Evolutionary conservation across 2,113 vertebrate genomes (phyloP).

Genomic region (Sinocyclocheilus grahami): DNA sequence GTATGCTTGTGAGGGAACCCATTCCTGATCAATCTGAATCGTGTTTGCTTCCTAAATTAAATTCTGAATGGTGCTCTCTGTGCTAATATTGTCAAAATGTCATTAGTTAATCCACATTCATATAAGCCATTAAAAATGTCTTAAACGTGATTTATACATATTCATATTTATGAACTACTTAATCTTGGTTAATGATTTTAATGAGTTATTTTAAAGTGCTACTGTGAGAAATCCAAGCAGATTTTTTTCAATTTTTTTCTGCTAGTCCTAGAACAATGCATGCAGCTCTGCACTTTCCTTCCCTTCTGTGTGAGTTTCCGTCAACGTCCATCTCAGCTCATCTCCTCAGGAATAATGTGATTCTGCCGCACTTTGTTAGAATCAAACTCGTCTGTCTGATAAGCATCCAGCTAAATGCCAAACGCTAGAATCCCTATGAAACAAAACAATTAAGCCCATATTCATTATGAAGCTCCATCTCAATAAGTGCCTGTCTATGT

Average conservation of each 20-base stretch:
- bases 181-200: neutral
- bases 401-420: slow-evolving; percentile 2
- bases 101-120: neutral
- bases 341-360: slow-evolving; percentile 19
- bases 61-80: neutral
- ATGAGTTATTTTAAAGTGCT: neutral
- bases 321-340: neutral
- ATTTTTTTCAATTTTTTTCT: neutral
- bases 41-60: neutral
- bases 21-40: neutral
- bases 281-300: neutral
- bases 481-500: slow-evolving; percentile 8
- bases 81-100: neutral
- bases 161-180: neutral
- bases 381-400: slow-evolving; percentile 23
- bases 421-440: neutral
- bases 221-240: neutral
- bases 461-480: slow-evolving; percentile 9
- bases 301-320: neutral
- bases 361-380: slow-evolving; percentile 17
- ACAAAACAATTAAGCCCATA: slow-evolving; percentile 9
- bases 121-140: neutral
- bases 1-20: no score
- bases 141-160: neutral
- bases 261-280: neutral